Evolutionary conservation across 2,797 vertebrate genomes (phyloP), one percentile per base, ranked within the genome.

Genomic region (Rhinophrynus dorsalis): DNA sequence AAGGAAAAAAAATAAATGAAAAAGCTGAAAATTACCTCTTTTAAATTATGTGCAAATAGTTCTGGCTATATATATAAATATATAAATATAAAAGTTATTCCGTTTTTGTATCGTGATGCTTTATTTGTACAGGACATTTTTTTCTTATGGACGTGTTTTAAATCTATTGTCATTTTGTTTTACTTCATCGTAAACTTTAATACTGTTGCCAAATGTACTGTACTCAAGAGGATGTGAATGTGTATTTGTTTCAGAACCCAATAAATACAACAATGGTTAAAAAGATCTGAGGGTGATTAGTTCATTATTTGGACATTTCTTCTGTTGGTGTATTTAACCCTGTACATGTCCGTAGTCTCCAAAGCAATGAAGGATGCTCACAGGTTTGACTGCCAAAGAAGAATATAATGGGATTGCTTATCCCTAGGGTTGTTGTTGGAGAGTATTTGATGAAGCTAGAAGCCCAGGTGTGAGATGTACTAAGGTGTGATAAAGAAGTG

Each of bases 201-300:
- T 86, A 89, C 85, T 93, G 92, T n/a, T 97, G 94, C 93, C 94
- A 96, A 95, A 96, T 93, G 94, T 97, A 96, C 94, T 97, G 94
- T 97, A 95, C 88, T 94, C 90, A 87, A 94, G 92, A 83, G 90
- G 92, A 95, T 95, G 93, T 96, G 93, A 97, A 96, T 92, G 90
- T 95, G 94, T 93, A 92, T 90, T 66, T 92, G 92, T 95, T 93
- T 92, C 88, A 79, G 84, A 93, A 91, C 87, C 86, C 91, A 97
- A 94, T 95, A 97, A 97, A 98, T 91, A 92, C 90, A 82, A 91
- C 89, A 81, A 90, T 82, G 88, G n/a, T 92, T 86, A 85, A 88
- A 90, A 81, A 83, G 35, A 50, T 65, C 27, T 6, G 2, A n/a
- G n/a, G n/a, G n/a, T n/a, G n/a, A n/a, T n/a, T n/a, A n/a, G n/a